Conservation (phyloP, 2,888 invertebrate species). For the Desoria tigrina region DNA sequence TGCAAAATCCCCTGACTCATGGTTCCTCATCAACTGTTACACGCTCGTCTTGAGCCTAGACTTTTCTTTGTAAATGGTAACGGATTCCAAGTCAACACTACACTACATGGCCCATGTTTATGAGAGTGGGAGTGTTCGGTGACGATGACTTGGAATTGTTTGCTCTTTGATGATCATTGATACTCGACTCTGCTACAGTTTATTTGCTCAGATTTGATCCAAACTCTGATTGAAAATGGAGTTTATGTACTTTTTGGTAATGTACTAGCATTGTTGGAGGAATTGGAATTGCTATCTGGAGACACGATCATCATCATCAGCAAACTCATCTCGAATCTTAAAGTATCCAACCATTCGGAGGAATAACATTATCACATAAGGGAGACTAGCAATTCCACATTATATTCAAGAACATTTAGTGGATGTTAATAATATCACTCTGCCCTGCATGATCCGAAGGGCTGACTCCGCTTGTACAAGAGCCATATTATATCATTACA, state of each 20-base stretch:
- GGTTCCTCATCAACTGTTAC: constrained; percentile 17
- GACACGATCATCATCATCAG: constrained; percentile 8
- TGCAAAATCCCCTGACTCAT: constrained; percentile 30
- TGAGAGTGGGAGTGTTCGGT: constrained; percentile 1
- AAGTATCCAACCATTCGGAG: no score
- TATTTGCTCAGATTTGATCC: constrained; percentile 2
- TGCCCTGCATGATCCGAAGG: neutral
- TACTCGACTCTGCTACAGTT: neutral
- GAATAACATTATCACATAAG: no score
- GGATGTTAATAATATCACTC: constrained; percentile 8
- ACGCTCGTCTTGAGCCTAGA: neutral
- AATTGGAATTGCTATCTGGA: neutral
- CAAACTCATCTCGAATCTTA: neutral
- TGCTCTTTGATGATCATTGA: neutral
- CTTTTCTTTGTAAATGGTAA: no score
- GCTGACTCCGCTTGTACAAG: no score
- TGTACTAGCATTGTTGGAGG: neutral
- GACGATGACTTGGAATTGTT: constrained; percentile 5
- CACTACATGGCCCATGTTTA: no score
- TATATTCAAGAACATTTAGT: neutral
- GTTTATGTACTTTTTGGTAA: neutral
- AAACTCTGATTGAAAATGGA: neutral
- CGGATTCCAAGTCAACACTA: no score
- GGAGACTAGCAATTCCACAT: no score
- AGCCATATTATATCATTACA: no score